Evolutionary conservation across 92 coral and sea anemone species (phyloP), one percentile per base, ranked within the genome.

Genomic region (Actinostola sp.): DNA sequence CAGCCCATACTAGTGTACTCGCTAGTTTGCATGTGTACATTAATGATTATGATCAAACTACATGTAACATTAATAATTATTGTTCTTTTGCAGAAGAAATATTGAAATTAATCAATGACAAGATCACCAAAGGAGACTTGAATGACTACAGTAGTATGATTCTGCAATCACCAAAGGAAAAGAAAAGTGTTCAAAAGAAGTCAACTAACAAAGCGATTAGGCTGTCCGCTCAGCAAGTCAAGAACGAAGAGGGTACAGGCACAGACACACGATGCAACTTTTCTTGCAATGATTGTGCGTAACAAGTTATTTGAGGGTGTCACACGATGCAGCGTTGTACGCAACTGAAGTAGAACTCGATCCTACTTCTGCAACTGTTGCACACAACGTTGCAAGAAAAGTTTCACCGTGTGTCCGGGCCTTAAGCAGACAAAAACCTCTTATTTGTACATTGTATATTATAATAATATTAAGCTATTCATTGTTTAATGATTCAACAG

Each of bases 81-180:
- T 4, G 19, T 30, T 71, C 17, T n/a, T 60, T 52, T 63, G 23
- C 76, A 93, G 98, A 93, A 26, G 72, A 84, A 50, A 73, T 93
- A 23, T 51, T 87, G 41, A 55, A 87, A 59, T 57, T 70, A 53
- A 84, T 90, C 54, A 81, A 88, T 46, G 91, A 79, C 42, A 93
- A 93, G 66, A 87, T 93, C 5, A 67, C 73, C 27, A 72, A 62
- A 28, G 96, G 92, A 0, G 83, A 84, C 56, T 46, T 93, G 19
- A 65, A 71, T 31, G 91, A 93, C 61, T 84, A 91, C 35, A 76
- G 77, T 8, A 62, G 70, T 10, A 77, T 64, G 72, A 86, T 82
- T 24, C 46, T 53, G n/a, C 64, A 50, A 43, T 82, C 83, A 25
- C 63, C 80, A 71, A 79, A 50, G 59, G 72, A 43, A 41, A 82